Base-by-base conservation (phyloP, 2,113 vertebrate species). In the Rissa tridactyla region DNA sequence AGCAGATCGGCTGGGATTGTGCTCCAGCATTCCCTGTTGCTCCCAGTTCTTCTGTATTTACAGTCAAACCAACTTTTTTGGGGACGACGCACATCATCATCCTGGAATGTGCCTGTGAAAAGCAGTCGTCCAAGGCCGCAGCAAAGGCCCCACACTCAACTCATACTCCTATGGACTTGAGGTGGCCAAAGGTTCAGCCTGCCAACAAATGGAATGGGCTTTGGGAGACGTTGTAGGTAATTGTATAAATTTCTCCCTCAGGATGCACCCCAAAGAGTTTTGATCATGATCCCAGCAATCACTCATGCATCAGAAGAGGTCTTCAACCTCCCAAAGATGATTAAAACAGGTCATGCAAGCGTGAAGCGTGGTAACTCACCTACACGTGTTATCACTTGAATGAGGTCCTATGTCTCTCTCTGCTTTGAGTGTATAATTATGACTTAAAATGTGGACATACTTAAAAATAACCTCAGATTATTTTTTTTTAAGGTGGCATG, bases 1-100 rank as follows among this genome's bases (percentile, higher is more conserved):
- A 26, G 64, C 34, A 54, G 69, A 15, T 18, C 1, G 6, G 16
- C 65, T 34, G 52, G n/a, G 51, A 40, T 16, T 46, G 42, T 0
- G 0, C 2, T 4, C 29, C 0, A 0, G 30, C 0, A 0, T 60
- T 86, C 51, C 72, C 72, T 30, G 11, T 25, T 81, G 46, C n/a
- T 84, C 60, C 27, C 42, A 42, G 29, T 5, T 29, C 38, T 85
- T 82, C 47, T 16, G 1, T 40, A 22, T 75, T 78, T 51, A 46
- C 7, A 19, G 44, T n/a, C 27, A 32, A 54, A 34, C 36, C 46
- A 10, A 25, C 32, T 5, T 8, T 47, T 92, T 34, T 32, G 13
- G 60, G 57, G 46, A 57, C 46, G 38, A 66, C 23, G 5, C 7
- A 4, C 3, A 0, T 4, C 15, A 15, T 23, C 47, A 22, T 40